These are phyloP conservation scores for Elanus axillaris DNA, from an alignment of 2,113 vertebrate species.

Conservation along the genomic window DNA sequence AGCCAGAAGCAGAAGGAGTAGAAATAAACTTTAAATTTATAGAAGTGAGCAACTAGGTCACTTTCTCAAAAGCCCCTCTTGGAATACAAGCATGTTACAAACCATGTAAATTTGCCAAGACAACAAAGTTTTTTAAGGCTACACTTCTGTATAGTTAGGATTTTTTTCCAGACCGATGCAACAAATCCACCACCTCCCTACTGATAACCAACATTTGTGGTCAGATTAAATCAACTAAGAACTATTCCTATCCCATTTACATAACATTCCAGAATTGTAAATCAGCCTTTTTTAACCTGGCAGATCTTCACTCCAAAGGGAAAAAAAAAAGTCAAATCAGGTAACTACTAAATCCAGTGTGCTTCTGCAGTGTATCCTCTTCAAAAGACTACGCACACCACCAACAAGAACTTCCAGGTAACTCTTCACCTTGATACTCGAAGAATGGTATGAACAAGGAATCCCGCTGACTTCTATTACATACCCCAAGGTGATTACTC, in stretches of 20 bases:
- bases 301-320: neutral
- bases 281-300: neutral
- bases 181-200: neutral
- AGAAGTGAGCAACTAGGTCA: neutral
- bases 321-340: neutral
- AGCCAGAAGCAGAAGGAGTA: neutral
- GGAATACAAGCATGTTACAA: neutral
- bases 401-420: neutral
- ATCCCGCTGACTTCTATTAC: neutral
- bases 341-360: neutral
- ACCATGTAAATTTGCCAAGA: neutral
- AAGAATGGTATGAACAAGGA: neutral
- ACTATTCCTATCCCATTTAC: neutral
- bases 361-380: neutral
- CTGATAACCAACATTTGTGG: neutral
- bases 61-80: neutral
- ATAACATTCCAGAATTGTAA: constrained; percentile 14
- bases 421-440: neutral
- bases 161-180: neutral
- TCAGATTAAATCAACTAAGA: constrained; percentile 24
- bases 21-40: neutral
- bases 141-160: neutral
- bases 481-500: constrained; percentile 1
- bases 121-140: neutral
- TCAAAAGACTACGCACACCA: neutral